Base-by-base conservation (phyloP, 2,113 vertebrate species). In the Hoplias malabaricus region DNA sequence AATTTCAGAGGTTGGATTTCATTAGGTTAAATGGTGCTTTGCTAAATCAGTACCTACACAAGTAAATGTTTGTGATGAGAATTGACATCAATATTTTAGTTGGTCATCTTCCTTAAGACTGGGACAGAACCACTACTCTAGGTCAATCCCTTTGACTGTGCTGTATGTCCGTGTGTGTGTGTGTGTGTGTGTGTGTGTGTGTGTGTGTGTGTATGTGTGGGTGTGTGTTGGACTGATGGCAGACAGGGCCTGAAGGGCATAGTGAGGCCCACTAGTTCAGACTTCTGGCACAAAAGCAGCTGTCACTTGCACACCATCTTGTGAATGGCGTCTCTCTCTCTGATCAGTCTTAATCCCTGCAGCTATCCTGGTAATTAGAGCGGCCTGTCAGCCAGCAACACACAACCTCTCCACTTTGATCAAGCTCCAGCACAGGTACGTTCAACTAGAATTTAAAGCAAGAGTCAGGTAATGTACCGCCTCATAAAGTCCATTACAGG, bases 311-410 rank as follows among this genome's bases (percentile, higher is more conserved):
- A 56, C 69, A 42, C 59, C 69, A 31, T 54, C 80, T 29, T 34
- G 6, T 65, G 38, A 53, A 54, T 62, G 72, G 65, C 73, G 68
- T 82, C 85, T 80, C 81, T 75, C 76, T 62, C 40, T 62, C 53
- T 70, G 82, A 84, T 74, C 82, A 67, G 59, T 83, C 84, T 40
- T 88, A 88, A 90, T 90, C 85, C 86, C 69, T 62, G 69, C 79
- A 63, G 85, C 82, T 81, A 83, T 79, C 80, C 66, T 88, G 82
- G 83, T 86, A 87, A 89, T 89, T 89, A 86, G 86, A 66, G 40
- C 73, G 42, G 80, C 54, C 80, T 83, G 77, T 83, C 83, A 87
- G 83, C 84, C 87, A 54, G 31, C 53, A 48, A 27, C 53, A 77
- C 59, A 81, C 69, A 75, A 36, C 43, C 78, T 80, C 75, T 29